phyloP scores from a whole-genome alignment of 1,140 invertebrate genomes.

The Lasaia peninsularis region DNA sequence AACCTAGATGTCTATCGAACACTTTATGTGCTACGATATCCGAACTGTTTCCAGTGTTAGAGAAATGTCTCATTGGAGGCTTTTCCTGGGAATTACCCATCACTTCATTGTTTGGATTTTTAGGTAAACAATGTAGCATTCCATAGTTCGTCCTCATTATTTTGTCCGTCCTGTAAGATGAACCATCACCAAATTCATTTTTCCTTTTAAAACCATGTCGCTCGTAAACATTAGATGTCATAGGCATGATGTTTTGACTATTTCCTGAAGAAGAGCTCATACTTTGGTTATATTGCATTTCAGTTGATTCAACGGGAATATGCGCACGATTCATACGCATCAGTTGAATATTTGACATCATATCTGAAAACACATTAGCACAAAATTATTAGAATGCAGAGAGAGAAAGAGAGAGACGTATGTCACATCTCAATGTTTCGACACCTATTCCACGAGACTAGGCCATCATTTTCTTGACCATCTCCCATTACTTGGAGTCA shows the following conservation, averaged over 20 bases:
- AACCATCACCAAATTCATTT: slow-evolving; percentile 58
- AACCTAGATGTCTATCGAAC: slow-evolving; percentile 59
- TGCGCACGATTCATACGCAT: slow-evolving; percentile 57
- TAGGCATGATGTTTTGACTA: slow-evolving; percentile 52
- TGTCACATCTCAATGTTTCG: too few relatives aligned
- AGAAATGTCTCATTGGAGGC: slow-evolving; percentile 41
- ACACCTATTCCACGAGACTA: too few relatives aligned
- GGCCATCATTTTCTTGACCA: too few relatives aligned
- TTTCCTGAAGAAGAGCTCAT: slow-evolving; percentile 41
- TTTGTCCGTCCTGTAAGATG: slow-evolving; percentile 57
- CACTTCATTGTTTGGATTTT: slow-evolving; percentile 48
- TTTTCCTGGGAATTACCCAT: slow-evolving; percentile 46
- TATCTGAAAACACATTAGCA: slow-evolving; percentile 41
- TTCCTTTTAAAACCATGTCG: slow-evolving; percentile 61
- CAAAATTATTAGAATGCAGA: neutral
- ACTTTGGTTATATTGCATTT: slow-evolving; percentile 60
- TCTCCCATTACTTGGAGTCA: too few relatives aligned
- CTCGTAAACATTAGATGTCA: slow-evolving; percentile 61
- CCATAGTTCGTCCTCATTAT: slow-evolving; percentile 63
- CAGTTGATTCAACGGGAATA: slow-evolving; percentile 59
- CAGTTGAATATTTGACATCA: slow-evolving; percentile 57
- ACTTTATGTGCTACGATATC: slow-evolving; percentile 49
- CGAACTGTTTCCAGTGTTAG: slow-evolving; percentile 39
- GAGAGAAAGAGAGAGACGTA: too few relatives aligned
- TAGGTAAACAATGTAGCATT: slow-evolving; percentile 50